Evolutionary conservation across 2,113 vertebrate genomes (phyloP).

Genomic region (Octodon degus): DNA sequence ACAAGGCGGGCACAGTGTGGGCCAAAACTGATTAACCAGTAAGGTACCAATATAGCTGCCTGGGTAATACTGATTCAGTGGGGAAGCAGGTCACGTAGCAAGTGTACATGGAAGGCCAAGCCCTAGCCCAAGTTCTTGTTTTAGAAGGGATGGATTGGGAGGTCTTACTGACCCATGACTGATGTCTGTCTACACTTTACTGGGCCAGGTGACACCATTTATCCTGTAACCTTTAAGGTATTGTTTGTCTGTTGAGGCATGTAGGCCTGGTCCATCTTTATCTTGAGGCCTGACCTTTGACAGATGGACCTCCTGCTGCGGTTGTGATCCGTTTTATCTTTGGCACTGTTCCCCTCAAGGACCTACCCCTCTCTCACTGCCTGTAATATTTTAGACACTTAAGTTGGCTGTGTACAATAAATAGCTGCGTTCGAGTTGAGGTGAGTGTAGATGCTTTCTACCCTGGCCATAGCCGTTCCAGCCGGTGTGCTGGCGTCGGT

Average conservation of each 20-base stretch:
- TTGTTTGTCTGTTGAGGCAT: background rate
- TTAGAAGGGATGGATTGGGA: background rate
- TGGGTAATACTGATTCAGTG: background rate
- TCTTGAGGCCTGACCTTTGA: background rate
- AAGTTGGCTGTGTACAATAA: background rate
- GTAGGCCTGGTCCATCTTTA: background rate
- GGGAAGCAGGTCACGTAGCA: background rate
- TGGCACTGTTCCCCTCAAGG: background rate
- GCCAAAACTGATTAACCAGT: background rate
- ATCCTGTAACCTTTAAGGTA: background rate
- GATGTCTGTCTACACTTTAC: background rate
- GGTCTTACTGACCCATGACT: background rate
- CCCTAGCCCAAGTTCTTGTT: background rate
- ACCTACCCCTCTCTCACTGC: background rate
- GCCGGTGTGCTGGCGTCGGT: background rate
- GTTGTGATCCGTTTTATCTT: background rate
- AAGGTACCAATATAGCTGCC: background rate
- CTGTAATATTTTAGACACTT: background rate
- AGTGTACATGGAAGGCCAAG: background rate
- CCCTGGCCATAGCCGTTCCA: background rate
- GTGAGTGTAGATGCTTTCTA: background rate
- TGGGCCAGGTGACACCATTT: background rate
- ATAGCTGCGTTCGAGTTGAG: background rate
- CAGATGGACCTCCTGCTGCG: background rate
- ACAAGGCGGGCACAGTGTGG: background rate